Evolutionary conservation across 2,888 invertebrate species (phyloP).

Genomic region (Cotesia congregata): DNA sequence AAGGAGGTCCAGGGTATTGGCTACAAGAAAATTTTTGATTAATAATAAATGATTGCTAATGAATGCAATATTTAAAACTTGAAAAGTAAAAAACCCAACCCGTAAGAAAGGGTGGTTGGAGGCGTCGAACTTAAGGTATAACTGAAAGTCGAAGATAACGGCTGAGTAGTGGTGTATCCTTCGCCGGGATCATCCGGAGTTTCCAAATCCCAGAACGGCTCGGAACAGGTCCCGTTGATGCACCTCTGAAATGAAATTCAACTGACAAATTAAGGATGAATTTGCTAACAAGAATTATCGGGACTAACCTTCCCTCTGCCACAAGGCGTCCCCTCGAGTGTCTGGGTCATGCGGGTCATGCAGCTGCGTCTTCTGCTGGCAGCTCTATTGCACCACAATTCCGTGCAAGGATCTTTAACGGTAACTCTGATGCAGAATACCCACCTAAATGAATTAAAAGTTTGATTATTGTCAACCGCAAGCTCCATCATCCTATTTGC

Average conservation of each 20-base stretch:
- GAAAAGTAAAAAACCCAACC: not conserved
- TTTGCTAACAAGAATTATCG: not conserved
- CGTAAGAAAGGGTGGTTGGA: not conserved
- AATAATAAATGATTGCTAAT: no score
- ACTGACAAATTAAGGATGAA: not conserved
- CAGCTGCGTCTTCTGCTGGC: conserved; percentile 28
- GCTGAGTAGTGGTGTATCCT: not conserved
- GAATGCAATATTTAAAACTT: no score
- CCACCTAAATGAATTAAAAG: conserved; percentile 25
- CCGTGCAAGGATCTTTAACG: conserved; percentile 27
- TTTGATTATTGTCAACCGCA: not conserved
- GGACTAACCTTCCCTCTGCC: conserved; percentile 25
- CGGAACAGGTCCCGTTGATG: conserved; percentile 29
- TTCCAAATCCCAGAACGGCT: not conserved
- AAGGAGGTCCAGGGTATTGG: not conserved
- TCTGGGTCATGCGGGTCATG: conserved; percentile 31
- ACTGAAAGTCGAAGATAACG: not conserved
- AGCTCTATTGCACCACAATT: conserved; percentile 33
- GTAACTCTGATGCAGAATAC: conserved; percentile 29
- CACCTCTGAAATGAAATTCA: conserved; percentile 19
- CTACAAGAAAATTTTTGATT: not conserved
- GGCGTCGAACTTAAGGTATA: not conserved
- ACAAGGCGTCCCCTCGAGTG: conserved; percentile 30
- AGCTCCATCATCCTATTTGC: not conserved
- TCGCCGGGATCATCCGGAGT: not conserved